Evolutionary conservation across 2,797 vertebrate genomes (phyloP).

Genomic region (Potorous gilbertii): DNA sequence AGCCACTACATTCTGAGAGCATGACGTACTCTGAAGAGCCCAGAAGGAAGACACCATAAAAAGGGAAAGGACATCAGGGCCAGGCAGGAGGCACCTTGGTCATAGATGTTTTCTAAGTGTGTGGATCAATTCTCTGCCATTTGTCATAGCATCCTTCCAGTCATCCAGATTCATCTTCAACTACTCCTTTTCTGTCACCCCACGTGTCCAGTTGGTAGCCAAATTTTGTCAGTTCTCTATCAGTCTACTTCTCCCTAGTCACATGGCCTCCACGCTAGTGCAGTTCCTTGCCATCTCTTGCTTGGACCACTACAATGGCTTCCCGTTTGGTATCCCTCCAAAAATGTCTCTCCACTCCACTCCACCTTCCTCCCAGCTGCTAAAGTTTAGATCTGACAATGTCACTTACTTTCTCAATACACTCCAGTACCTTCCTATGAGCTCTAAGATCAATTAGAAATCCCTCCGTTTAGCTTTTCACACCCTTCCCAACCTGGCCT

Average conservation of each 20-base stretch:
- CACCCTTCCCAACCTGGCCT: not conserved
- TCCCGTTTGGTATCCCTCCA: not conserved
- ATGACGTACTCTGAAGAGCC: no score
- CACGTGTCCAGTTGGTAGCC: not conserved
- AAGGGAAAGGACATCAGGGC: not conserved
- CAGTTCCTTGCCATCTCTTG: not conserved
- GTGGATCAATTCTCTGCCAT: not conserved
- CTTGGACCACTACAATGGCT: not conserved
- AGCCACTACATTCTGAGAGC: no score
- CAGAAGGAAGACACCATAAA: not conserved
- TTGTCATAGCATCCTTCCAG: not conserved
- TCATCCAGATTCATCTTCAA: not conserved
- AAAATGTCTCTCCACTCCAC: not conserved
- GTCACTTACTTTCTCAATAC: not conserved
- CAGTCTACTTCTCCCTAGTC: not conserved
- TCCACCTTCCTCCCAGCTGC: not conserved
- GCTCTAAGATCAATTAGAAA: not conserved
- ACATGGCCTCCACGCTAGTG: not conserved
- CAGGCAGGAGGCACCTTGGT: no score
- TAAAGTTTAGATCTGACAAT: not conserved
- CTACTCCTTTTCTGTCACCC: not conserved
- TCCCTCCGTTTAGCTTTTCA: not conserved
- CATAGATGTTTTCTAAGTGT: not conserved
- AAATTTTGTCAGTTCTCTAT: not conserved
- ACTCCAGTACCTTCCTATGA: not conserved